phyloP scores from a whole-genome alignment of 1,140 invertebrate species.

The Hylaeus anthracinus region DNA sequence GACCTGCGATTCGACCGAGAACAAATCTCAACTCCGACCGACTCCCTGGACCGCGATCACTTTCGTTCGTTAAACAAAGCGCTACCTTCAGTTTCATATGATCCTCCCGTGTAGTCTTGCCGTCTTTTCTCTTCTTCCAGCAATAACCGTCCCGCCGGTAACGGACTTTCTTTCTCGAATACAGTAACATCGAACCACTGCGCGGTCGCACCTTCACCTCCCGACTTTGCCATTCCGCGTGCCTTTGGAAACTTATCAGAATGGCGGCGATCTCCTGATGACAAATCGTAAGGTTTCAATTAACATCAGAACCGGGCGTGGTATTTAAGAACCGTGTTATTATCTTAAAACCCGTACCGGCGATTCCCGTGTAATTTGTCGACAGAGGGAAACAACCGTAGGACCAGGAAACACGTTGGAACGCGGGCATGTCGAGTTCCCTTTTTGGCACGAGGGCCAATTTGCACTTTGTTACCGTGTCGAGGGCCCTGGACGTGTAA shows the following conservation, averaged over 20 bases:
- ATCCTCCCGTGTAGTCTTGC: conserved; percentile 98
- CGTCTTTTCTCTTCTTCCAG: conserved; percentile 99
- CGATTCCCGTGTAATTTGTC: too few relatives aligned
- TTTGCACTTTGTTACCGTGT: too few relatives aligned
- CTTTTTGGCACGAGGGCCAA: too few relatives aligned
- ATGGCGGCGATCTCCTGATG: conserved; percentile 98
- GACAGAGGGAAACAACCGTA: too few relatives aligned
- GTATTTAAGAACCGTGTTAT: too few relatives aligned
- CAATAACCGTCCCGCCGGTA: conserved; percentile 98
- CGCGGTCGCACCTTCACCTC: conserved; percentile 98
- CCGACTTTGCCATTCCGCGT: conserved; percentile 97
- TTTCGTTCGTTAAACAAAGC: neutral
- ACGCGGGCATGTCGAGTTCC: too few relatives aligned
- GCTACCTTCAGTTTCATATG: conserved; percentile 99
- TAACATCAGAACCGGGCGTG: neutral
- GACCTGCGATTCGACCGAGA: conserved; percentile 64
- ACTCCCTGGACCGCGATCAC: neutral
- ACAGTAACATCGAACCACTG: conserved; percentile 98
- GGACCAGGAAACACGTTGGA: too few relatives aligned
- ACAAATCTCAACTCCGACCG: neutral
- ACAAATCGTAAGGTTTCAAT: conserved; percentile 57
- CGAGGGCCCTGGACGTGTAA: too few relatives aligned
- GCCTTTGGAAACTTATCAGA: conserved; percentile 97
- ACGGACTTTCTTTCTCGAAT: conserved; percentile 96
- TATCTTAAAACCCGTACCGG: too few relatives aligned